Conservation (phyloP, 2,888 invertebrate species). For the Drosophila pseudotalamancana region DNA sequence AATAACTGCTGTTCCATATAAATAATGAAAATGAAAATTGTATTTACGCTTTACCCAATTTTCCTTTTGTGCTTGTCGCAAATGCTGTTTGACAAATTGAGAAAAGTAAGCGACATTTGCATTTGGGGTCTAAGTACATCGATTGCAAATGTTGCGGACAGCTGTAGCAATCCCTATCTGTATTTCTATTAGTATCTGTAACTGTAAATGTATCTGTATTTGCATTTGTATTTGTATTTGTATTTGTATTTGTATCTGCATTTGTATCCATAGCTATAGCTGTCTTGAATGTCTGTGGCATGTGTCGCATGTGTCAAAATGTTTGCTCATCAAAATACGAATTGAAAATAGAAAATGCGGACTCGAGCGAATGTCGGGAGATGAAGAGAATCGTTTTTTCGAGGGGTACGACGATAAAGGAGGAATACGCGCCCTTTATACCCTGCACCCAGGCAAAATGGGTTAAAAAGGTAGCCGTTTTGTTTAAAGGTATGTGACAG, state of each 20-base stretch:
- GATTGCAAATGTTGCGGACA: conserved; percentile 50
- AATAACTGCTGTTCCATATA: neutral
- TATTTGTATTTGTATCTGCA: conserved; percentile 2
- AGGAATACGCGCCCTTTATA: neutral
- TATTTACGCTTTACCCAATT: conserved; percentile 33
- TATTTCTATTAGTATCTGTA: neutral
- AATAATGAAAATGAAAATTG: conserved; percentile 20
- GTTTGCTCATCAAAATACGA: conserved; percentile 65
- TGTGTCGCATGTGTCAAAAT: conserved; percentile 69
- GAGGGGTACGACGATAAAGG: neutral
- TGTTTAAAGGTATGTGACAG: neutral
- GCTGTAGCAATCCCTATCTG: conserved; percentile 10
- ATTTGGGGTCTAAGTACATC: conserved; percentile 35
- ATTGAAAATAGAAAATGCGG: conserved; percentile 19
- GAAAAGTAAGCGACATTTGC: conserved; percentile 26
- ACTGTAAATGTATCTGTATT: neutral
- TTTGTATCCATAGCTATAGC: conserved; percentile 18
- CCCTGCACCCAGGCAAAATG: neutral
- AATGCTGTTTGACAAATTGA: conserved; percentile 50
- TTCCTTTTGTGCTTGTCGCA: conserved; percentile 34
- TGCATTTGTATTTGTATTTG: neutral
- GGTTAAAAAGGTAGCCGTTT: neutral
- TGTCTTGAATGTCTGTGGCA: conserved; percentile 49
- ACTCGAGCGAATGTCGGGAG: neutral
- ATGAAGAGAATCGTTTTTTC: neutral